These are phyloP conservation scores for Hirtodrosophila histrioides DNA, from an alignment of 2,888 invertebrate species.

Conservation along the genomic window DNA sequence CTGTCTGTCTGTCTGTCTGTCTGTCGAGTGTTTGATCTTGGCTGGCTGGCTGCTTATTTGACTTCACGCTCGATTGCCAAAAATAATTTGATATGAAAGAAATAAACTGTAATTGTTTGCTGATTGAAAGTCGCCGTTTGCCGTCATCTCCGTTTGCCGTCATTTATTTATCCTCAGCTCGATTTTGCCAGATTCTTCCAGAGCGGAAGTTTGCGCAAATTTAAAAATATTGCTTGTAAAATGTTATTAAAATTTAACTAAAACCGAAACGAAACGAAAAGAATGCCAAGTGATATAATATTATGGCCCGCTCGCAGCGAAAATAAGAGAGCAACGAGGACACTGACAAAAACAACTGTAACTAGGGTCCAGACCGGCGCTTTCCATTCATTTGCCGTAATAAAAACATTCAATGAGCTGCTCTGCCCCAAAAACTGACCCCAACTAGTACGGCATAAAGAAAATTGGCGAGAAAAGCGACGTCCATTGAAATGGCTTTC, in stretches of 20 bases:
- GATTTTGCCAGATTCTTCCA: slow-evolving; percentile 20
- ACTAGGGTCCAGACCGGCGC: slow-evolving; percentile 43
- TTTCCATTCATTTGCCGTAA: slow-evolving; percentile 71
- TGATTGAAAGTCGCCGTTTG: slow-evolving; percentile 76
- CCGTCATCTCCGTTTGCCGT: slow-evolving; percentile 26
- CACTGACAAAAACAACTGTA: slow-evolving; percentile 36
- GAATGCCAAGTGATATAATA: slow-evolving; percentile 63
- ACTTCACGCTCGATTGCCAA: slow-evolving; percentile 78
- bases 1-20: slow-evolving; percentile 26
- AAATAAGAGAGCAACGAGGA: slow-evolving; percentile 44
- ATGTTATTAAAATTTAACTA: slow-evolving; percentile 61
- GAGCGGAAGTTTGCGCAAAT: slow-evolving; percentile 24
- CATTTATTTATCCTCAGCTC: slow-evolving; percentile 24
- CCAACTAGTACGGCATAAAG: slow-evolving; percentile 62
- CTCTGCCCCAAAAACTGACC: slow-evolving; percentile 42
- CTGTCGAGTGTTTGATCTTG: slow-evolving; percentile 65
- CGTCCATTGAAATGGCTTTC: slow-evolving; percentile 74
- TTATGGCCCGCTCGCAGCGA: slow-evolving; percentile 51
- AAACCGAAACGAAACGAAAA: slow-evolving; percentile 1
- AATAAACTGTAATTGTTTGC: slow-evolving; percentile 79
- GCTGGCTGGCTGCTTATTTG: slow-evolving; percentile 64
- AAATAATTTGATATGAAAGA: slow-evolving; percentile 80
- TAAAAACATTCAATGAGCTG: slow-evolving; percentile 76
- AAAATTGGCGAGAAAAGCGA: slow-evolving; percentile 80
- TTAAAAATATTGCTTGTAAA: slow-evolving; percentile 38